Base-by-base conservation (phyloP, 2,888 invertebrate species). In the Brenthis hecate region DNA sequence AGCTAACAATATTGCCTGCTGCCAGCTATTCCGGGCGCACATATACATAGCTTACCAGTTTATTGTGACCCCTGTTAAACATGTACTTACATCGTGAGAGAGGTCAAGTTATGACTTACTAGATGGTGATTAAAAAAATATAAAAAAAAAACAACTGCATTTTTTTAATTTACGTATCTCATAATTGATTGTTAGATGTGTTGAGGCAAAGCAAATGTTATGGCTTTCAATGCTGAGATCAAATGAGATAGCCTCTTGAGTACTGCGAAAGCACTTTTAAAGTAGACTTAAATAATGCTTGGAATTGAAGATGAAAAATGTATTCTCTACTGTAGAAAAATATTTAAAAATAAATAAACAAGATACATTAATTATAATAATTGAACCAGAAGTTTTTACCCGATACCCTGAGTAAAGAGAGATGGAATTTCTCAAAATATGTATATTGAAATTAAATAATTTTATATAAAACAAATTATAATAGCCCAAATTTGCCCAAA, bases 1-100 rank as follows among this genome's bases (percentile, higher is more conserved):
- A 66, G 71, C 62, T 68, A 70, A 72, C 72, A 72, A 67, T 70
- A 70, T 72, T 70, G 60, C 73, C 64, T 58, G 14, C 23, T 16
- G 16, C 43, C 63, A 51, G 51, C 56, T 48, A 56, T 32, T n/a
- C 47, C 55, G 47, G 13, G 6, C 47, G 48, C 16, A 36, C 51
- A 62, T 53, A 53, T 62, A 62, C 62, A 13, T 11, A 3, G 6
- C 0, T 53, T 54, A 14, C 36, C 62, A 53, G 14, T 6, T 19
- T 62, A 51, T 36, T 16, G 19, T 16, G 51, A 54, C 6, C 60
- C 43, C 19, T 23, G 36, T 2, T 1, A 8, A 53, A 16, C 8
- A 36, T 36, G 16, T 53, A 19, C n/a, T 36, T 13, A 51, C n/a
- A 16, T 43, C 16, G 62, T 8, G n/a, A 16, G 50, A n/a, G 50